Percentiles rank a stretch among this genome's conserved stretches.
These are phyloP conservation scores for Timema podura DNA, from an alignment of 2,888 invertebrate genomes.

Conservation along the genomic window DNA sequence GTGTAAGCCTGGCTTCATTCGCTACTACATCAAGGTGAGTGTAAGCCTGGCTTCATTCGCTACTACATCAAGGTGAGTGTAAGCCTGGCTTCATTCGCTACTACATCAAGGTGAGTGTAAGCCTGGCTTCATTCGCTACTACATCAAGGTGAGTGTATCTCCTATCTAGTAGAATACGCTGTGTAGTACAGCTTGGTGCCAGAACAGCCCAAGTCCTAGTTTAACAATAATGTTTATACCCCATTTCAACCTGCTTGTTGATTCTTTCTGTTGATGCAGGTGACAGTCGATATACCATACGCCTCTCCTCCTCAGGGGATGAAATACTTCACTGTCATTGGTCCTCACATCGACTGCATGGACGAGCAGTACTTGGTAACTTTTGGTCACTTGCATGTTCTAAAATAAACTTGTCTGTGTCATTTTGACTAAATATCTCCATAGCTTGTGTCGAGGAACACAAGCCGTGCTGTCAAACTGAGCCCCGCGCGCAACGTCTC, in stretches of 20 bases:
- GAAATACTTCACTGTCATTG: constrained; percentile 74
- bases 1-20: constrained; percentile 65
- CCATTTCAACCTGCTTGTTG: too few relatives aligned
- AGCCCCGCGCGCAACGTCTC: too few relatives aligned
- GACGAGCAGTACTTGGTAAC: constrained; percentile 70
- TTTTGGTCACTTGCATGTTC: too few relatives aligned
- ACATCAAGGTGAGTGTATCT: constrained; percentile 58
- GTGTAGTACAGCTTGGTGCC: background rate
- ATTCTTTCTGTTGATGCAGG: constrained; percentile 38
- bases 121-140: constrained; percentile 68
- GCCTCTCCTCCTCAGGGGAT: constrained; percentile 74
- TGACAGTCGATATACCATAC: constrained; percentile 70
- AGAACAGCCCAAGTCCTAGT: background rate
- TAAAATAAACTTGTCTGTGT: too few relatives aligned
- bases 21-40: constrained; percentile 70
- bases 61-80: constrained; percentile 61
- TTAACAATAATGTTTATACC: background rate
- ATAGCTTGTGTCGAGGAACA: too few relatives aligned
- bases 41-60: constrained; percentile 65
- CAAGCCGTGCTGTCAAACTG: too few relatives aligned
- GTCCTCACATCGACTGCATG: constrained; percentile 76
- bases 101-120: constrained; percentile 60
- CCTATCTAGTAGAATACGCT: too few relatives aligned
- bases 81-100: constrained; percentile 68
- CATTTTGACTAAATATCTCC: too few relatives aligned